Conservation (phyloP, 2,113 vertebrate genomes). For the Triplophysa dalaica region DNA sequence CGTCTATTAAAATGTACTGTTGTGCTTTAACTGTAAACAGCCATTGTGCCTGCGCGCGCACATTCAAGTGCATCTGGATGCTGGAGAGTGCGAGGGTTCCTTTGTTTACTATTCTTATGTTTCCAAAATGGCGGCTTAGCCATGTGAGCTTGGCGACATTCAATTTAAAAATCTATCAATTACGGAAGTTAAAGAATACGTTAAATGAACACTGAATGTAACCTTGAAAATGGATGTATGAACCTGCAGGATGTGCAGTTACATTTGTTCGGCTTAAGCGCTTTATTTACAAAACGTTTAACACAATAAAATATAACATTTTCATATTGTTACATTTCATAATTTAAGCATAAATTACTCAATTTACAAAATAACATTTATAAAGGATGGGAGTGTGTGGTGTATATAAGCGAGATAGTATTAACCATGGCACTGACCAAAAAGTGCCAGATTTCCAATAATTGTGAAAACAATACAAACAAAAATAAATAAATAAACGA, state of each 20-base stretch:
- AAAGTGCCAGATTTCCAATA: constrained; percentile 79
- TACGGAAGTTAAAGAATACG: not conserved
- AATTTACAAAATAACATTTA: constrained; percentile 70
- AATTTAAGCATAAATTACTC: constrained; percentile 71
- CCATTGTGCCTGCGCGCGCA: not conserved
- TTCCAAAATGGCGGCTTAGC: constrained; percentile 53
- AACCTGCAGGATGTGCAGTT: constrained; percentile 12
- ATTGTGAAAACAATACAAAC: constrained; percentile 77
- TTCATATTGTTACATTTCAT: constrained; percentile 79
- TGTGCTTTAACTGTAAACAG: constrained; percentile 6
- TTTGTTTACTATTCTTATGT: constrained; percentile 51
- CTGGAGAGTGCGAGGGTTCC: constrained; percentile 18
- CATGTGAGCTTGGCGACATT: constrained; percentile 13
- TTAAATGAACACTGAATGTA: not conserved
- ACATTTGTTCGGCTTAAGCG: constrained; percentile 69
- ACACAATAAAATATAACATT: constrained; percentile 88
- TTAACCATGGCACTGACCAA: constrained; percentile 75
- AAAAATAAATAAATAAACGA: not conserved
- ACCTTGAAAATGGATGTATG: not conserved
- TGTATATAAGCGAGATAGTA: constrained; percentile 60
- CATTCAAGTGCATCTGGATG: constrained; percentile 37
- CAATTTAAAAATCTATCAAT: not conserved
- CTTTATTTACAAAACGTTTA: constrained; percentile 87
- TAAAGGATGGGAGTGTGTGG: constrained; percentile 69
- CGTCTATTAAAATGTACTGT: not conserved